Base-by-base conservation (phyloP, 2,888 invertebrate genomes). In the Agrotis exclamationis region DNA sequence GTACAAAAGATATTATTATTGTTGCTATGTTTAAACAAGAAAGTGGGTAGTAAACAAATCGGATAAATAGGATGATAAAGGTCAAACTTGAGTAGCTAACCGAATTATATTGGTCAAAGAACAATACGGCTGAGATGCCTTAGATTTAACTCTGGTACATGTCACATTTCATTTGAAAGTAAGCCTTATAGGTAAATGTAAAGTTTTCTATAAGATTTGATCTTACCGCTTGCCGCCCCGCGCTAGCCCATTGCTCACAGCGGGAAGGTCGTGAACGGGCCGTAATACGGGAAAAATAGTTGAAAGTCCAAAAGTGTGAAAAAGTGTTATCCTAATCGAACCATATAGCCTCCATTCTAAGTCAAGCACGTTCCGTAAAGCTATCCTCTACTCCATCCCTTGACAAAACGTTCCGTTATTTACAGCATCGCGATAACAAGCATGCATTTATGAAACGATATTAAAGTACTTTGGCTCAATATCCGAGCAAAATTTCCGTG, bases 371-470 rank as follows among this genome's bases (percentile, higher is more conserved):
- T 44, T 62, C n/a, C 18, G 22, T 3, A 44, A 57, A 44, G 6
- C 44, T 16, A 39, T 18, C 6, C 2, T 18, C 39, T 11, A 14
- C 39, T 48, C 22, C 2, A 22, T n/a, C 22, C 9, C 48, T 67
- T 22, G 33, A 24, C 22, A 33, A 5, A n/a, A 67, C n/a, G n/a
- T 47, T 20, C 18, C 45, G 7, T 50, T 73, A 59, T 64, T 44
- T 62, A 57, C 48, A 50, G 14, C 22, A 33, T 66, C 45, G 20
- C 51, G 58, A 63, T 70, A 79, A 53, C 63, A 67, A 64, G 45
- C 48, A 58, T 67, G 66, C 79, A 57, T 75, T 65, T 72, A 81
- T 70, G 68, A 70, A 63, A 63, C 56, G 47, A 82, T 82, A 66
- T 63, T 63, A 66, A 66, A 76, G 53, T 67, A 64, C 66, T 78